Base-by-base conservation (phyloP, 1,140 invertebrate species). In the Anthonomus grandis region DNA sequence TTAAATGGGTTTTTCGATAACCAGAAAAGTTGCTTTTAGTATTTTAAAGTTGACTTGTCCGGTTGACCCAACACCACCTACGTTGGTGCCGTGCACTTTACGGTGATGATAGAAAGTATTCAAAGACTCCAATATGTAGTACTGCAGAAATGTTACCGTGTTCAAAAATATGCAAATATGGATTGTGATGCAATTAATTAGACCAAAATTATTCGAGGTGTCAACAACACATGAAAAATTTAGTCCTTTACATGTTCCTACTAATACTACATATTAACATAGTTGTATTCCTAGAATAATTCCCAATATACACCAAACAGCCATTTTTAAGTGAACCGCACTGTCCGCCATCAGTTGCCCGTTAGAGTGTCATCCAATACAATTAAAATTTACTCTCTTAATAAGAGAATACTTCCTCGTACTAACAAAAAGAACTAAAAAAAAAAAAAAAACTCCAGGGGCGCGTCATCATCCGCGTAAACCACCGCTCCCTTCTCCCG, bases 1-100 rank as follows among this genome's bases (percentile, higher is more conserved):
- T 54, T 42, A 25, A 54, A 41, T 5, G 27, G 39, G 18, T 37
- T 27, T 54, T 42, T 31, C 23, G 25, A 21, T 25, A 10, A 31
- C 39, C 15, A n/a, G 46, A 10, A 21, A 31, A 10, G 25, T 10
- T 6, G 23, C 10, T 31, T 22, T 23, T 17, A 41, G 27, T 37
- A 8, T 27, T 25, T 36, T 22, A 23, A 18, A 17, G 38, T n/a
- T n/a, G n/a, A n/a, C n/a, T n/a, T 13, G 13, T 10, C 10, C 21
- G 42, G 31, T 13, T 34, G 13, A 12, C 31, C 10, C 10, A 13
- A 34, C 31, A 12, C 31, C 31, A 34, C 31, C 31, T n/a, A 34
- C 31, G 31, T 34, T 12, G 13, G 10, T 34, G 31, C 13, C 31
- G 31, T 34, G 31, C 31, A 12, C 13, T 34, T 34, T 34, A 13